Conservation (phyloP, 2,797 vertebrate genomes). For the Enteromius trimaculatus region DNA sequence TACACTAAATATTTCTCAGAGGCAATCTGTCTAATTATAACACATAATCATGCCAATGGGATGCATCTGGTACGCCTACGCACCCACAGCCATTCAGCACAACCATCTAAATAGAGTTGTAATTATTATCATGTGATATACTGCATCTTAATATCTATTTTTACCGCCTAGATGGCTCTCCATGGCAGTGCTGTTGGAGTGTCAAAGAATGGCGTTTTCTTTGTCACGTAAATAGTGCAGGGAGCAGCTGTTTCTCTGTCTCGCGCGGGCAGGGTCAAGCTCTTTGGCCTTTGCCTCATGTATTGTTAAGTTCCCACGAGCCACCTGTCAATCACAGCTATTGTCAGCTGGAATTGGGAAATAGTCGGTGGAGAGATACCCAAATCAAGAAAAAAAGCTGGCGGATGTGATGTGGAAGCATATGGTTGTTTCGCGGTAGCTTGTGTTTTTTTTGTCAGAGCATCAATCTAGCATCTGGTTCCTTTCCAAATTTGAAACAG, state of each 20-base stretch:
- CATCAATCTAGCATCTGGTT: not conserved
- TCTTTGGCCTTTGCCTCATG: constrained; percentile 61
- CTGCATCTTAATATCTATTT: constrained; percentile 22
- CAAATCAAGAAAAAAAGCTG: not conserved
- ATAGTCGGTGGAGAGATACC: constrained; percentile 2
- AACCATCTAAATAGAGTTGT: constrained; percentile 26
- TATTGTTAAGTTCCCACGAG: constrained; percentile 70
- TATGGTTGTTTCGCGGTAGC: constrained; percentile 13
- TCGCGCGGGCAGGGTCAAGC: constrained; percentile 46
- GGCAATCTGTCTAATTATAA: constrained; percentile 47
- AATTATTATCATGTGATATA: constrained; percentile 8
- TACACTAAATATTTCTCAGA: constrained; percentile 42
- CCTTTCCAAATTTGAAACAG: not conserved
- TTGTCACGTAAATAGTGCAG: constrained; percentile 42
- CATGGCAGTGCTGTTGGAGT: constrained; percentile 11
- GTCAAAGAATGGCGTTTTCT: constrained; percentile 33
- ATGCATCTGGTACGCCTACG: constrained; percentile 44
- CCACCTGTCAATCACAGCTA: constrained; percentile 68
- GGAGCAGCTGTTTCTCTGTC: constrained; percentile 52
- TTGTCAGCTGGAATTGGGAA: constrained; percentile 63
- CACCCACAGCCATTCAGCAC: constrained; percentile 1
- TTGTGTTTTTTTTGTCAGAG: constrained; percentile 5
- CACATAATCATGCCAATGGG: constrained; percentile 15
- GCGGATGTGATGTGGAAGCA: not conserved
- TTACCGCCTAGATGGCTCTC: not conserved